phyloP scores from a whole-genome alignment of 2,797 vertebrate genomes.

The Sebastes umbrosus region DNA sequence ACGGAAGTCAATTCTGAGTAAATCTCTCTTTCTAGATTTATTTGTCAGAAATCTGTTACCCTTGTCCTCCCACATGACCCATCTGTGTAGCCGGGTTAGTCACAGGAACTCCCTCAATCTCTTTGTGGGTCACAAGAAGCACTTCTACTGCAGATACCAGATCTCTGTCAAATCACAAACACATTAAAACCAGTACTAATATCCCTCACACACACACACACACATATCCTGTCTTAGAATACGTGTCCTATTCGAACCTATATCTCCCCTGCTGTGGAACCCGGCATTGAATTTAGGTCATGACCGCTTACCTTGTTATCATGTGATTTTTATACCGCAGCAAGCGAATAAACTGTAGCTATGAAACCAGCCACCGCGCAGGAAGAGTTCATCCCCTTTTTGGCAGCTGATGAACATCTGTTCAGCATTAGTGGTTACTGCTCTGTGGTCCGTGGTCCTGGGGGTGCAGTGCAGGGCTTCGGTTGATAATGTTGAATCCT shows the following conservation, averaged over 20 bases:
- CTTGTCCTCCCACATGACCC: constrained; percentile 70
- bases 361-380: constrained; percentile 51
- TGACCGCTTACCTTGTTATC: constrained; percentile 63
- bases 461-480: constrained; percentile 36
- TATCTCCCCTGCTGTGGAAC: constrained; percentile 13
- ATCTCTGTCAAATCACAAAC: constrained; percentile 46
- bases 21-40: constrained; percentile 2
- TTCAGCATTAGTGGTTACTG: constrained; percentile 67
- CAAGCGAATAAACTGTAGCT: constrained; percentile 30
- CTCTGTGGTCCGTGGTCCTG: constrained; percentile 58
- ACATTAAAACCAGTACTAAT: constrained; percentile 34
- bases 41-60: constrained; percentile 60
- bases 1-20: constrained; percentile 9
- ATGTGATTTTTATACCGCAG: constrained; percentile 39
- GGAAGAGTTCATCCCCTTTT: constrained; percentile 57
- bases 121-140: constrained; percentile 58
- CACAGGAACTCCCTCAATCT: constrained; percentile 49
- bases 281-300: constrained; percentile 55
- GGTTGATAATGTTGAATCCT: constrained; percentile 56
- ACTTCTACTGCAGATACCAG: constrained; percentile 26
- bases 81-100: constrained; percentile 72
- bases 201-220: background rate
- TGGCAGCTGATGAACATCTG: constrained; percentile 76
- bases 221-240: constrained; percentile 16
- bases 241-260: constrained; percentile 6